These are phyloP conservation scores for Hyperoplus lanceolatus DNA, from an alignment of 2,797 vertebrate genomes.

Conservation along the genomic window DNA sequence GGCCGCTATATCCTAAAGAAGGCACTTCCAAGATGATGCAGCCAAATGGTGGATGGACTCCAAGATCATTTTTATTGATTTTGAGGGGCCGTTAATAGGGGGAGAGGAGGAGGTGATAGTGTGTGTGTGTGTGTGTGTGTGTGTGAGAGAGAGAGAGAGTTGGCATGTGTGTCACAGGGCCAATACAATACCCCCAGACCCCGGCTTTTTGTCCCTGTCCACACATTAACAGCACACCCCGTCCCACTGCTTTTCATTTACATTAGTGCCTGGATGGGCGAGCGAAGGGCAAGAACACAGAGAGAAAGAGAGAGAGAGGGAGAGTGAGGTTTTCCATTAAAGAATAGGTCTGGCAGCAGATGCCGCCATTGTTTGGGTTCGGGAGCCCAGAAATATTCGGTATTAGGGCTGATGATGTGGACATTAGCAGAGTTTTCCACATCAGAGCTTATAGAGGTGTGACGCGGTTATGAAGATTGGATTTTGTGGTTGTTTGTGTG, in stretches of 20 bases:
- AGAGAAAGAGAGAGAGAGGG: slow-evolving; percentile 10
- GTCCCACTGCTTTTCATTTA: slow-evolving; percentile 75
- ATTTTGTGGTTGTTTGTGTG: slow-evolving; percentile 27
- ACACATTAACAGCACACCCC: slow-evolving; percentile 72
- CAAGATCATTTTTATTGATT: slow-evolving; percentile 94
- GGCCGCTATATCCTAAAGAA: slow-evolving; percentile 90
- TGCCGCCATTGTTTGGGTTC: slow-evolving; percentile 75
- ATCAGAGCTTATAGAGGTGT: slow-evolving; percentile 53
- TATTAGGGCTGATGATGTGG: slow-evolving; percentile 57
- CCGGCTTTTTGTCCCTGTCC: slow-evolving; percentile 80
- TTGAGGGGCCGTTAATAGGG: slow-evolving; percentile 83
- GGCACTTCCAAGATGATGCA: slow-evolving; percentile 90
- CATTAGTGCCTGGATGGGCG: slow-evolving; percentile 77
- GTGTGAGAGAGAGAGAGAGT: slow-evolving; percentile 27
- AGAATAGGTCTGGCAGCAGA: slow-evolving; percentile 63
- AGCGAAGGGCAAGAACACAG: slow-evolving; percentile 52
- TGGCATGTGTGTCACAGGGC: slow-evolving; percentile 78
- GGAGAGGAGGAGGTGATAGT: slow-evolving; percentile 41
- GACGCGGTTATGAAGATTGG: slow-evolving; percentile 52
- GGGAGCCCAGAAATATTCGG: slow-evolving; percentile 71
- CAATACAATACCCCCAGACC: slow-evolving; percentile 73
- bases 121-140: slow-evolving; percentile 50
- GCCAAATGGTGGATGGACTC: slow-evolving; percentile 90
- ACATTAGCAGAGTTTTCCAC: slow-evolving; percentile 53
- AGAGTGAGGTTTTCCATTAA: slow-evolving; percentile 68